Evolutionary conservation across 2,113 vertebrate species (phyloP), one percentile per base, ranked within the genome.

Genomic region (Ochotona princeps): DNA sequence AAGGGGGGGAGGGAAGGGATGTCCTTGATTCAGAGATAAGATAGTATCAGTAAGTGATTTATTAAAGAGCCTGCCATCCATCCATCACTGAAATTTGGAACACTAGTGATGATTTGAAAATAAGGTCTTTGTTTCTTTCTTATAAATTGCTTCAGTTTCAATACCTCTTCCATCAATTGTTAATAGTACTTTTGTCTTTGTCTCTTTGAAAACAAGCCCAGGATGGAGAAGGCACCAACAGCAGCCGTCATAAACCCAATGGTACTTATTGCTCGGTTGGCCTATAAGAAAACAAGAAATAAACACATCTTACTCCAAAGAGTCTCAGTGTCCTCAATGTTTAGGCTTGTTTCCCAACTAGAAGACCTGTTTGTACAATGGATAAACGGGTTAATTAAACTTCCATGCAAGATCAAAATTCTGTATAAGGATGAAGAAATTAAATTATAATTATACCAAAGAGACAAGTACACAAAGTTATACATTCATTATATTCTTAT

Each of bases 181-280:
- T 97, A 99, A 97, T 98, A 98, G 81, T 98, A 98, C 93, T 98
- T 98, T 96, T 98, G 98, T 95, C 85, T 94, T 86, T 94, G 98
- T 90, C 98, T 98, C 67, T 98, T 98, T 96, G 98, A 97, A 96
- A 99, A 98, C 87, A 99, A 97, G 94, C 99, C 98, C 95, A 99
- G 97, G 96, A 99, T 96, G 47, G 99, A 98, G 96, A 99, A 98
- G 87, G 97, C 98, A 94, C 98, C 98, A 2, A 98, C 98, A 7
- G 98, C 98, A 44, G 97, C 98, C 3, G 98, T 98, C 96, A 98
- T 98, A 96, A 99, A 92, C 93, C 98, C 98, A 94, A 99, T 98
- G 93, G 98, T 98, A 60, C 98, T 96, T 28, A 99, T 98, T 25
- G 98, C 99, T 96, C 98, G 95, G 13, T 97, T 98, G 87, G 99